These are phyloP conservation scores for Cherax quadricarinatus DNA, from an alignment of 1,140 invertebrate genomes.

Conservation along the genomic window DNA sequence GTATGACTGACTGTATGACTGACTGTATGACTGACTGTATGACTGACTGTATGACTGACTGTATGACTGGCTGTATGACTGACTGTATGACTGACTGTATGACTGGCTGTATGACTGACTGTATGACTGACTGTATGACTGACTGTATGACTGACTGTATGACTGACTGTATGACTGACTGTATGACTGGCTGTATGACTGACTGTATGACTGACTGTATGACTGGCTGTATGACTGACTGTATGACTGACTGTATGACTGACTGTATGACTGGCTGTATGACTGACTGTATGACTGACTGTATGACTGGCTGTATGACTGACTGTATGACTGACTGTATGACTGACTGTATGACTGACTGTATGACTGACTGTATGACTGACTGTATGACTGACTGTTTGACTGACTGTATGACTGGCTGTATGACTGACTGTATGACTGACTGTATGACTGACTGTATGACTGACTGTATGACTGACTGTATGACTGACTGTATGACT, in stretches of 20 bases:
- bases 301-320: no score
- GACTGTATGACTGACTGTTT: background rate
- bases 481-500: background rate
- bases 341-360: background rate
- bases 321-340: background rate
- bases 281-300: no score
- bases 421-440: background rate
- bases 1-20: no score
- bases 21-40: background rate
- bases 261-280: no score
- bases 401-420: no score
- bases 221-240: no score
- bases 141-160: background rate
- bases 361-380: background rate
- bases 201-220: no score
- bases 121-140: background rate
- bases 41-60: background rate
- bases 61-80: no score
- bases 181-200: no score
- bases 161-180: conserved; percentile 2
- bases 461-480: conserved; percentile 5
- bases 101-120: background rate
- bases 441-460: conserved; percentile 1
- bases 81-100: no score
- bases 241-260: background rate